Evolutionary conservation across 1,140 invertebrate genomes (phyloP).

Genomic region (Apocrypta bakeri): DNA sequence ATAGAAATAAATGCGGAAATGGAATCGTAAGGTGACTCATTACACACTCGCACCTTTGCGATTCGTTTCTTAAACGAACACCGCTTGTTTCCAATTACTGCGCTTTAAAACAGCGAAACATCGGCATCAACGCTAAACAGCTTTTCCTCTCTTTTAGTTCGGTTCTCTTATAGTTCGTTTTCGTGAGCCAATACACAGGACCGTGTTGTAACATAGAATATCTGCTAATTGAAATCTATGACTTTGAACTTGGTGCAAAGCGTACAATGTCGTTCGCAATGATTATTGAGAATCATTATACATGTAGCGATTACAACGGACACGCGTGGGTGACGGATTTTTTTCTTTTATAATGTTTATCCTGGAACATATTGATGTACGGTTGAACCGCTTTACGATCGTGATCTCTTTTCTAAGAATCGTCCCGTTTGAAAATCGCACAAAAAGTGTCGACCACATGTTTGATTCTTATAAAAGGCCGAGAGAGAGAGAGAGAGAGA

Average conservation of each 20-base stretch:
- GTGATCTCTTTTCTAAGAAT: neutral
- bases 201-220: constrained; percentile 3
- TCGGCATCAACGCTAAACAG: neutral
- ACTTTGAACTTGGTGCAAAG: constrained; percentile 62
- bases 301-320: constrained; percentile 29
- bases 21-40: neutral
- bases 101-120: neutral
- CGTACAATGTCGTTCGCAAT: constrained; percentile 47
- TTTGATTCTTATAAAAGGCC: neutral
- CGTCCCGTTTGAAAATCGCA: neutral
- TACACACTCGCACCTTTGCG: neutral
- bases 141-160: no score
- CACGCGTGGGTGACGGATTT: neutral
- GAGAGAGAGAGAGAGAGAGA: neutral
- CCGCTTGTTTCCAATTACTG: neutral
- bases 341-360: no score
- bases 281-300: constrained; percentile 60
- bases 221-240: constrained; percentile 71
- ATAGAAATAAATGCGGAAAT: no score
- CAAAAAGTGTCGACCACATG: neutral
- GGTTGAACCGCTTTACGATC: no score
- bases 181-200: constrained; percentile 38
- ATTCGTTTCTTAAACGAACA: neutral
- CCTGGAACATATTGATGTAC: no score
- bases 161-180: constrained; percentile 46